These are phyloP conservation scores for Enteromius viviparus DNA, from an alignment of 2,797 vertebrate species.

Conservation along the genomic window DNA sequence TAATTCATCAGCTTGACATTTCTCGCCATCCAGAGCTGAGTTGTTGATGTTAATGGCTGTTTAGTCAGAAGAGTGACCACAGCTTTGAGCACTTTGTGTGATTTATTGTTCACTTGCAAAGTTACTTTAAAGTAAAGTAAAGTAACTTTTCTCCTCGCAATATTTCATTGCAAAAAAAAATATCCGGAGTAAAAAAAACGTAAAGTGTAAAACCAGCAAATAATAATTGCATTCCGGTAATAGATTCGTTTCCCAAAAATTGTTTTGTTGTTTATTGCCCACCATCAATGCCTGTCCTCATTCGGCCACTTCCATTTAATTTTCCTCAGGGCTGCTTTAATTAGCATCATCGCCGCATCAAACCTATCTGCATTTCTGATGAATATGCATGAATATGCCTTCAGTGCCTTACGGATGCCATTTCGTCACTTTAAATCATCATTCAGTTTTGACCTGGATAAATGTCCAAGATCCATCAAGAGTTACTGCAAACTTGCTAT, in stretches of 20 bases:
- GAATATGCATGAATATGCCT: slow-evolving; percentile 43
- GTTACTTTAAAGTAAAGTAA: neutral
- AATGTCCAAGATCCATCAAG: slow-evolving; percentile 14
- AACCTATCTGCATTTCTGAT: slow-evolving; percentile 44
- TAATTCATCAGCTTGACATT: slow-evolving; percentile 38
- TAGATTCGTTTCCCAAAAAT: neutral
- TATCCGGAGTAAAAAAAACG: neutral
- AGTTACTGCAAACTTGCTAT: neutral
- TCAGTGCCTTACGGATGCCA: slow-evolving; percentile 8
- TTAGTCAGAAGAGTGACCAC: slow-evolving; percentile 41
- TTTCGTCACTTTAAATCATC: slow-evolving; percentile 42
- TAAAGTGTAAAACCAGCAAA: neutral
- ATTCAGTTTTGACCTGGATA: slow-evolving; percentile 36
- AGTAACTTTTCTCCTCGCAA: slow-evolving; percentile 1
- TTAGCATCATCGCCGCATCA: slow-evolving; percentile 49
- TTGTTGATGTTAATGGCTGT: slow-evolving; percentile 46
- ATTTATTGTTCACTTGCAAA: slow-evolving; percentile 17
- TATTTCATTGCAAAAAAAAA: neutral
- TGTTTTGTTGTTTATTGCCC: slow-evolving; percentile 9
- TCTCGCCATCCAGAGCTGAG: slow-evolving; percentile 22
- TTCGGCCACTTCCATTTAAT: slow-evolving; percentile 50
- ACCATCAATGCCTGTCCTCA: slow-evolving; percentile 43
- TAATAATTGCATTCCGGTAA: neutral
- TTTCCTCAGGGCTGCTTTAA: slow-evolving; percentile 49
- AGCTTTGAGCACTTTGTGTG: slow-evolving; percentile 11